A percentile compares a stretch with the other conserved stretches of the same genome.
Evolutionary conservation across 1,140 invertebrate genomes (phyloP).

Genomic region (Nebria ingens): DNA sequence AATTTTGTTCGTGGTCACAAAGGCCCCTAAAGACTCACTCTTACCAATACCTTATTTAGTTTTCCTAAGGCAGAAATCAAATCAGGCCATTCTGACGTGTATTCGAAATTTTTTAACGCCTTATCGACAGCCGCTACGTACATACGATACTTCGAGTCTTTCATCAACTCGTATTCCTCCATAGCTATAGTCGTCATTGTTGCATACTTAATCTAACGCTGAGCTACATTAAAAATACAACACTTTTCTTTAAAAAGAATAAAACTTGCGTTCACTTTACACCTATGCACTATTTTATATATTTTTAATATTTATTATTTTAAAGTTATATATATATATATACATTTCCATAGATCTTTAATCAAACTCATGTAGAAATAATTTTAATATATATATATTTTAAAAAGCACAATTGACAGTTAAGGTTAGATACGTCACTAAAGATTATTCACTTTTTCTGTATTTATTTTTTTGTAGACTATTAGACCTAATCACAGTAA

Average conservation of each 20-base stretch:
- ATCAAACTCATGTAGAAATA: neutral
- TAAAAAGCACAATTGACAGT: neutral
- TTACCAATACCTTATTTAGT: conserved; percentile 73
- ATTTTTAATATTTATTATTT: too few relatives aligned
- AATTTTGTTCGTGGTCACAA: too few relatives aligned
- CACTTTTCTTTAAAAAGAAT: too few relatives aligned
- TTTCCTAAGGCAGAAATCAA: conserved; percentile 86
- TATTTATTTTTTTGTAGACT: neutral
- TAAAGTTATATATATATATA: too few relatives aligned
- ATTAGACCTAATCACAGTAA: neutral
- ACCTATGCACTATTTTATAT: too few relatives aligned
- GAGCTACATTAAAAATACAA: too few relatives aligned
- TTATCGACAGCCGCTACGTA: conserved; percentile 78
- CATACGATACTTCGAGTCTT: conserved; percentile 66
- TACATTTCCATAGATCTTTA: too few relatives aligned
- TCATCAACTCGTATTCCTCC: conserved; percentile 63
- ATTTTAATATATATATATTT: neutral
- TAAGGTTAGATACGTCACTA: conserved; percentile 9
- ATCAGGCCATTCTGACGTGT: conserved; percentile 93
- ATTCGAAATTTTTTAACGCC: conserved; percentile 85
- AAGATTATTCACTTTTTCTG: neutral
- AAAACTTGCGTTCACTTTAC: too few relatives aligned
- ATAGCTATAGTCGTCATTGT: conserved; percentile 33
- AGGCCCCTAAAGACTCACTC: too few relatives aligned
- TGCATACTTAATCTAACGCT: neutral